phyloP scores from a whole-genome alignment of 1,140 invertebrate species.

The Heliconius hewitsoni region DNA sequence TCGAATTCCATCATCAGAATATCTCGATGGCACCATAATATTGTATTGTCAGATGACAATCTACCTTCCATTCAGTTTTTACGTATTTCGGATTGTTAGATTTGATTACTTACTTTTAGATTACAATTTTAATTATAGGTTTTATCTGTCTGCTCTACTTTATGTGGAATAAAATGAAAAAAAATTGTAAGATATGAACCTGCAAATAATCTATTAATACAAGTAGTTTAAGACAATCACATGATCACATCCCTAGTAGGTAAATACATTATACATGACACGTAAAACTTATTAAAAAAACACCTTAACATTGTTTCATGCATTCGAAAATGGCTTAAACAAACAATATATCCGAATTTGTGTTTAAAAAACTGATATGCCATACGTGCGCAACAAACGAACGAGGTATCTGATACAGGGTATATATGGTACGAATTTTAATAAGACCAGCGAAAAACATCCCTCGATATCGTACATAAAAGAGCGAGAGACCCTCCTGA shows the following conservation, averaged over 20 bases:
- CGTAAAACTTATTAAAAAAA: not conserved
- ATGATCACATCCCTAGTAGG: not conserved
- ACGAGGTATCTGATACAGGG: slow-evolving; percentile 15
- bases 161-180: no score
- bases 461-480: not conserved
- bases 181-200: no score
- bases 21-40: no score
- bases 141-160: no score
- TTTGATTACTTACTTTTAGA: no score
- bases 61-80: no score
- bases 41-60: no score
- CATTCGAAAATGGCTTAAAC: slow-evolving; percentile 7
- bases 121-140: no score
- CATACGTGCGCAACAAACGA: slow-evolving; percentile 22
- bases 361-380: slow-evolving; percentile 16
- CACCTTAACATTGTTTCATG: not conserved
- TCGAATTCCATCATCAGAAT: no score
- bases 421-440: slow-evolving; percentile 20
- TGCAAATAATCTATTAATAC: no score
- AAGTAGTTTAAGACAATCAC: not conserved
- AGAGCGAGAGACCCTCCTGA: not conserved
- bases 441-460: slow-evolving; percentile 9
- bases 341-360: slow-evolving; percentile 8
- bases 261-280: not conserved
- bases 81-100: no score